Evolutionary conservation across 1,140 invertebrate species (phyloP), one percentile per base, ranked within the genome.

Genomic region (Ostrea edulis): DNA sequence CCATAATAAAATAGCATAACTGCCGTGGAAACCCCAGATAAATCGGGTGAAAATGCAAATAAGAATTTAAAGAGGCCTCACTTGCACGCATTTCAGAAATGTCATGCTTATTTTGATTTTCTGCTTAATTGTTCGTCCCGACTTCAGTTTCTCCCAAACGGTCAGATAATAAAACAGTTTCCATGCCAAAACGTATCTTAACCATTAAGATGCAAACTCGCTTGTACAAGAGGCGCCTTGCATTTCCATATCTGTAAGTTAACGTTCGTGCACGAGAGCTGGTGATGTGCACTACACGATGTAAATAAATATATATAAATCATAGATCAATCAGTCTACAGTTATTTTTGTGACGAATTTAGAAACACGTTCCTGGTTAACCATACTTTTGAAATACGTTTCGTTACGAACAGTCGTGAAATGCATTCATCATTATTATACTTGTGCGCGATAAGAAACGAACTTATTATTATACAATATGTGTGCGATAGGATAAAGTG

Each of bases 121-220:
- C 14, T 77, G 22, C 25, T 77, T 35, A 77, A 77, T 77, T 77
- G 68, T 14, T 25, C 35, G 68, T 29, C 29, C 11, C 14, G 25
- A 77, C 68, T 35, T 77, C 11, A 25, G 65, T 29, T 77, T 35
- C 68, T 25, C 25, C 14, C 25, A 29, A 77, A 77, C 29, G 68
- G 25, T 77, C 29, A 14, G 68, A 77, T 77, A 77, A 77, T 77
- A 25, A 77, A 77, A 25, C 68, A 35, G 29, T 71, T 71, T 71
- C 22, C 68, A 71, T 71, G 68, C 29, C 14, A 35, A 35, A 35
- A 25, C 25, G 8, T 77, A 35, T 77, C 68, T 77, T 12, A 14
- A 14, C 68, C 68, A 77, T 77, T 77, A 77, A 77, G 68, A 77
- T 77, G 68, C 68, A 77, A 77, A 77, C 68, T 77, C 25, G 25